Conservation (phyloP, 2,888 invertebrate species). For the Platycnemis pennipes region DNA sequence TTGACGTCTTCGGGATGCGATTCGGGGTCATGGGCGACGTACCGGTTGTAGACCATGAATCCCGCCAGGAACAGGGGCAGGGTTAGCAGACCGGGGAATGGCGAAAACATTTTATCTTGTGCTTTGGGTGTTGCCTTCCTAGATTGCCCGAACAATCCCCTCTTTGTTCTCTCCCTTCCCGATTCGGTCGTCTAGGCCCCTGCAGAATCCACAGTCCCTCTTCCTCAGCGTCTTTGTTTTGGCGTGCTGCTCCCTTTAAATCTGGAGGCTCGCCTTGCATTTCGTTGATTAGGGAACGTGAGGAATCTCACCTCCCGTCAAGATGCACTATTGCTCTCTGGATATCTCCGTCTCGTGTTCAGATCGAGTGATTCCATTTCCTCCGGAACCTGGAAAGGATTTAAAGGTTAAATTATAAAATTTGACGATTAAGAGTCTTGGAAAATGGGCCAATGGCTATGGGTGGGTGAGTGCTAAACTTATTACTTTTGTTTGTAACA, state of each 20-base stretch:
- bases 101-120: neutral
- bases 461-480: too few relatives aligned
- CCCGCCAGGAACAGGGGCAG: slow-evolving; percentile 91
- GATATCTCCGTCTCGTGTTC: neutral
- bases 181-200: neutral
- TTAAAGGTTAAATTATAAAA: neutral
- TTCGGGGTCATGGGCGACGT: slow-evolving; percentile 91
- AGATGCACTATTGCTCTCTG: neutral
- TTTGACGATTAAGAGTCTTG: too few relatives aligned
- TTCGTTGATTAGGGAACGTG: neutral
- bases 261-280: slow-evolving; percentile 3
- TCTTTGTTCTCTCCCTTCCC: neutral
- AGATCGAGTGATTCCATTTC: neutral
- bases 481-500: too few relatives aligned
- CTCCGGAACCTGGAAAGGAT: neutral
- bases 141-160: neutral
- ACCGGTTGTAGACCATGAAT: slow-evolving; percentile 87
- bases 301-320: neutral
- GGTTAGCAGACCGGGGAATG: slow-evolving; percentile 86
- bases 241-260: neutral
- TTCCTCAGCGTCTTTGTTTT: neutral
- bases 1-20: slow-evolving; percentile 86
- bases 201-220: neutral
- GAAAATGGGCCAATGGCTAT: too few relatives aligned
- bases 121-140: neutral